Base-by-base conservation (phyloP, 2,888 invertebrate genomes). In the Byasa hedistus region DNA sequence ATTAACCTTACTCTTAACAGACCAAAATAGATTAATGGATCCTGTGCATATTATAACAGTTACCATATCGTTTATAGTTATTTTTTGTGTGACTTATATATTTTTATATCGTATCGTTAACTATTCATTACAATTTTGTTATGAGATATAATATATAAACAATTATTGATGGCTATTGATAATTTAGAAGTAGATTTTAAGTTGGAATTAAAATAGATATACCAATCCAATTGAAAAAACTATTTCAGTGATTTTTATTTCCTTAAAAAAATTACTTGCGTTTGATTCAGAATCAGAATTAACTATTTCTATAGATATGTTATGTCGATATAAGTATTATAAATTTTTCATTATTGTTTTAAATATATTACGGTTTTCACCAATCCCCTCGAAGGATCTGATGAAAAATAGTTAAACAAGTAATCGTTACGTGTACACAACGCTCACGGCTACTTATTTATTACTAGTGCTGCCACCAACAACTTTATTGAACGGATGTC, bases 401-500 rank as follows among this genome's bases (percentile, higher is more conserved):
- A 54, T 52, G 55, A 64, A 59, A 55, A 44, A 55, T 54, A 27
- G 64, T 44, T 44, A 64, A 55, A 59, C 54, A 52, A 57, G 39
- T 19, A 52, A 52, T n/a, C 17, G 57, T 48, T 27, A 23, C 56
- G 51, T 24, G 54, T 55, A 55, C 54, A 55, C 54, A 62, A 48
- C 39, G 36, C 66, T 32, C 27, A 60, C 57, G 62, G 64, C 66
- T 68, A 68, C 70, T 73, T 76, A 72, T 77, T 76, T 75, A 76
- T 75, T 69, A 64, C 72, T 71, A 73, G 72, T 72, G 73, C 72
- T 70, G 71, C 73, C 70, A 69, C 72, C 70, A 73, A 75, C 75
- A 75, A 70, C 75, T 74, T 76, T 73, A 75, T 75, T 74, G 73
- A 72, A 69, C 73, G 75, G 74, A 76, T 75, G 73, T 75, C 70